Conservation (phyloP, 64 coral and sea anemone genomes). For the Porites australiensis region DNA sequence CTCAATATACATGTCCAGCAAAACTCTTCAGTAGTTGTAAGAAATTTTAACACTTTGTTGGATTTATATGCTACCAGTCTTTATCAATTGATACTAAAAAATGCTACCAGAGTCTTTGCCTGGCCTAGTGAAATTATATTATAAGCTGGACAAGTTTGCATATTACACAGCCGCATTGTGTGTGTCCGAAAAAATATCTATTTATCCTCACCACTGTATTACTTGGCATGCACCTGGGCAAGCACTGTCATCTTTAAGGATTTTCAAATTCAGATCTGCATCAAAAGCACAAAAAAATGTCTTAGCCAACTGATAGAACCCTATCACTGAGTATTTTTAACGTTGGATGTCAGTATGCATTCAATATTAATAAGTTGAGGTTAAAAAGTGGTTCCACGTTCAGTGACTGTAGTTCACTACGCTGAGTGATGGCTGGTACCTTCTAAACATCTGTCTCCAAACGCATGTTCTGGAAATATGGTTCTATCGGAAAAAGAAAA, state of each 20-base stretch:
- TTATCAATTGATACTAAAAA: no score
- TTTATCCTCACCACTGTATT: constrained; percentile 81
- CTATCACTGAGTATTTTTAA: no score
- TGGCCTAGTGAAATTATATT: no score
- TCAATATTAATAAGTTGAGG: no score
- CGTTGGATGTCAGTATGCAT: no score
- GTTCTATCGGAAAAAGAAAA: constrained; percentile 32
- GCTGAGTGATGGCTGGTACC: constrained; percentile 21
- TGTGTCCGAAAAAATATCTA: no score
- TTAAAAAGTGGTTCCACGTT: no score
- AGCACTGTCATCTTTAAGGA: constrained; percentile 93
- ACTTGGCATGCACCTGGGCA: constrained; percentile 95
- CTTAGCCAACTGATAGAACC: not conserved
- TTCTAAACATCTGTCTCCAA: constrained; percentile 95
- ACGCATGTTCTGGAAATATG: constrained; percentile 95
- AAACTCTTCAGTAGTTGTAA: not conserved
- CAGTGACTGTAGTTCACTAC: not conserved
- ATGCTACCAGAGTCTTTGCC: no score
- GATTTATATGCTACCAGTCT: no score
- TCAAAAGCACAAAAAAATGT: not conserved
- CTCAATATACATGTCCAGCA: no score
- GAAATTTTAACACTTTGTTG: not conserved
- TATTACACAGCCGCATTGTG: no score
- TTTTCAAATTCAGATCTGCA: constrained; percentile 92
- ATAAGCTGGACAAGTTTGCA: no score